A percentile compares a stretch with the other conserved stretches of the same genome.
phyloP scores from a whole-genome alignment of 2,113 vertebrate species.

The Malaclemys terrapin region DNA sequence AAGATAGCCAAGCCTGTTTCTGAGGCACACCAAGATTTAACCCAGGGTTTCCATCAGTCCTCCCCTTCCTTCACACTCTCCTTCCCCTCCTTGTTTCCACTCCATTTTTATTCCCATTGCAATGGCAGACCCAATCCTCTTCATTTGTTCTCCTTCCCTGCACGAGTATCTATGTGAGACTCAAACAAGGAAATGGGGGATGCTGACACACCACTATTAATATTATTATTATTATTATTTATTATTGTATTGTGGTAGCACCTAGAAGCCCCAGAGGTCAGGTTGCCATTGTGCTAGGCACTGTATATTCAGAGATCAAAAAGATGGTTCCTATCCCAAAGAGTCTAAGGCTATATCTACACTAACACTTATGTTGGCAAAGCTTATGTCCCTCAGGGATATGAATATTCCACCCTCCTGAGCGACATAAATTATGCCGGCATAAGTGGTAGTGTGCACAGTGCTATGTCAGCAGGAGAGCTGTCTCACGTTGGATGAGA shows the following conservation, averaged over 20 bases:
- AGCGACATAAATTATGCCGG: no score
- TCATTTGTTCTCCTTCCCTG: neutral
- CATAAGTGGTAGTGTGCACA: no score
- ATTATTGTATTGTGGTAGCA: neutral
- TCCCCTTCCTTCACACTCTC: neutral
- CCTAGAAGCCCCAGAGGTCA: neutral
- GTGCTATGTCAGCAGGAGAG: no score
- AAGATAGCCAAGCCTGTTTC: neutral
- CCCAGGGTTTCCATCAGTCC: neutral
- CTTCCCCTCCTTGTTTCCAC: neutral
- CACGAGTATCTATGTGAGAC: neutral
- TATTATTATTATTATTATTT: no score
- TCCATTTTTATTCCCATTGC: neutral
- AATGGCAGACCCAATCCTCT: neutral
- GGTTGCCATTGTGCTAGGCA: neutral
- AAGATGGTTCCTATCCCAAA: neutral
- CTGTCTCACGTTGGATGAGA: no score
- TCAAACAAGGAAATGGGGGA: neutral
- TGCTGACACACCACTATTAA: neutral
- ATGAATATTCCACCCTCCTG: no score
- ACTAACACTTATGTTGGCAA: no score
- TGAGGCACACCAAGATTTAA: neutral
- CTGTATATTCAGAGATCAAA: neutral
- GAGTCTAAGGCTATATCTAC: neutral
- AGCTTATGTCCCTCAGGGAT: no score